A percentile compares a stretch with the other conserved stretches of the same genome.
phyloP scores from a whole-genome alignment of 2,888 invertebrate species.

The Lottia gigantea region DNA sequence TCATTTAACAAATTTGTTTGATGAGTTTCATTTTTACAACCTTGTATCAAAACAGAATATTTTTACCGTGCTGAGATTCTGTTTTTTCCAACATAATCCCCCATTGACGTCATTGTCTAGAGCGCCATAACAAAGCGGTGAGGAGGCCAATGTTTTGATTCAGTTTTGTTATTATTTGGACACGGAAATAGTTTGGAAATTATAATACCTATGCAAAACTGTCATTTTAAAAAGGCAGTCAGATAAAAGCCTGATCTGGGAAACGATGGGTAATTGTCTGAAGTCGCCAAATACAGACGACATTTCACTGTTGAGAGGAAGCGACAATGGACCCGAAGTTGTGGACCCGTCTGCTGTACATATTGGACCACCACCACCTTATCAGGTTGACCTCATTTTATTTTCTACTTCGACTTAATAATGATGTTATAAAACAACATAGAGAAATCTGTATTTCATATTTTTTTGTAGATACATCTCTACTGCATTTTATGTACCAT shows the following conservation, averaged over 20 bases:
- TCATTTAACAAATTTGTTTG: no score
- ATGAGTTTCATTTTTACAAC: no score
- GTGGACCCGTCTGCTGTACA: constrained; percentile 48
- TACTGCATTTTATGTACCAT: no score
- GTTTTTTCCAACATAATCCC: not conserved
- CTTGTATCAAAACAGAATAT: no score
- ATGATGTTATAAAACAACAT: no score
- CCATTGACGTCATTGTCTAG: constrained; percentile 8
- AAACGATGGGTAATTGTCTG: constrained; percentile 69
- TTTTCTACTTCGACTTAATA: no score
- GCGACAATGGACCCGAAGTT: constrained; percentile 54
- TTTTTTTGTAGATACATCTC: no score
- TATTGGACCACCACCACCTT: constrained; percentile 67
- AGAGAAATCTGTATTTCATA: no score
- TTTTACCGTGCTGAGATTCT: no score
- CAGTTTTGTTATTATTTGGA: constrained; percentile 21
- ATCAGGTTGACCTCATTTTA: constrained; percentile 53
- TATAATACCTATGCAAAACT: constrained; percentile 4
- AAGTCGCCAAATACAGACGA: constrained; percentile 68
- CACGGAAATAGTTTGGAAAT: not conserved
- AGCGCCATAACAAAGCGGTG: constrained; percentile 16
- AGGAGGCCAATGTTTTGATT: constrained; percentile 39
- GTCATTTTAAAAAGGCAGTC: constrained; percentile 9
- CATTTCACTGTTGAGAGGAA: constrained; percentile 68
- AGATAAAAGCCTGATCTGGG: no score